Percentiles rank a stretch among this genome's conserved stretches.
These are phyloP conservation scores for Listronotus bonariensis DNA, from an alignment of 1,140 invertebrate genomes.

Conservation along the genomic window DNA sequence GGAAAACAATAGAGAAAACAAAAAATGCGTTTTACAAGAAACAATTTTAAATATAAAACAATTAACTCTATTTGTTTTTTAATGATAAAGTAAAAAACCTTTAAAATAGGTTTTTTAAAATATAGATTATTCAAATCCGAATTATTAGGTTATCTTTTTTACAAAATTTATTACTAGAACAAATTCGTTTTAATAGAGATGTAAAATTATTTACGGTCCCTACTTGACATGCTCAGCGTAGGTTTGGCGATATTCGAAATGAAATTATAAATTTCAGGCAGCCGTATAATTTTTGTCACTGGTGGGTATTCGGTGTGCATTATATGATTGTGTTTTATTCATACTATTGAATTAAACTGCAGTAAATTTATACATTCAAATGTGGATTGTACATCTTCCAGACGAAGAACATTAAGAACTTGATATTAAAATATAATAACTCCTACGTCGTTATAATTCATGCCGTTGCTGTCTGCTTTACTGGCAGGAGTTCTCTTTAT, in stretches of 20 bases:
- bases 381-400: constrained; percentile 41
- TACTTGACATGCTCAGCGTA: constrained; percentile 4
- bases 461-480: constrained; percentile 16
- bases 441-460: constrained; percentile 45
- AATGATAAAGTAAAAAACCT: too few species aligned
- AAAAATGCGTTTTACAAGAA: too few species aligned
- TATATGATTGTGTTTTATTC: constrained; percentile 32
- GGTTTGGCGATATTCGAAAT: constrained; percentile 10
- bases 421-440: constrained; percentile 53
- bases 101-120: too few species aligned
- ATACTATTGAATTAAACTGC: constrained; percentile 48
- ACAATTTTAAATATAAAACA: too few species aligned
- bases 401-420: constrained; percentile 39
- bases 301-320: constrained; percentile 30
- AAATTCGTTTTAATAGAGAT: too few species aligned
- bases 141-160: too few species aligned
- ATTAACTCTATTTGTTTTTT: too few species aligned
- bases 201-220: too few species aligned
- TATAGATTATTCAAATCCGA: too few species aligned
- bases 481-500: constrained; percentile 28
- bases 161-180: too few species aligned
- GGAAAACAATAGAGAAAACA: too few species aligned
- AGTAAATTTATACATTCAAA: constrained; percentile 48
- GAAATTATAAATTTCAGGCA: constrained; percentile 32
- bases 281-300: constrained; percentile 31